These are phyloP conservation scores for Lampris megalopsis DNA, from an alignment of 2,113 vertebrate species.

Conservation along the genomic window DNA sequence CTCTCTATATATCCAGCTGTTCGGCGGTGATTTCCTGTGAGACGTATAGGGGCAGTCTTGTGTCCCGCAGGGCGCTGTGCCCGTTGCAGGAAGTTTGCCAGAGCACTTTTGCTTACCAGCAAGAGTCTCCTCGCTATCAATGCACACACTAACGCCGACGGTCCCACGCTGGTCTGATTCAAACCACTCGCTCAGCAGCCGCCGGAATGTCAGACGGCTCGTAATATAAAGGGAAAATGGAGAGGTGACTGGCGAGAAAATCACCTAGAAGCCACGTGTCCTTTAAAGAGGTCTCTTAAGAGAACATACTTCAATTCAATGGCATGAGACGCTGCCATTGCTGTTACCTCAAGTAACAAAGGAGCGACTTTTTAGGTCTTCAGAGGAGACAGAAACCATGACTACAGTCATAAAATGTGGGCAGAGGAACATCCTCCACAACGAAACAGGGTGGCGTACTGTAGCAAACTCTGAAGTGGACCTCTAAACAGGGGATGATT, in stretches of 20 bases:
- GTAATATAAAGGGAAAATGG: neutral
- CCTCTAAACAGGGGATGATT: no score
- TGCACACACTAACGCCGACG: conserved; percentile 42
- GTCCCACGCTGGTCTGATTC: conserved; percentile 21
- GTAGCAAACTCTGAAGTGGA: no score
- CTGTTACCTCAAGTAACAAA: conserved; percentile 43
- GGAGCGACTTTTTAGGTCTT: conserved; percentile 22
- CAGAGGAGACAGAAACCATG: neutral
- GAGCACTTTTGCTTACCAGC: conserved; percentile 41
- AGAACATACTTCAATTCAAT: neutral
- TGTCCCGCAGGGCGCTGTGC: conserved; percentile 47
- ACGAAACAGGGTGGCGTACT: neutral
- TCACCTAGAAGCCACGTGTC: neutral
- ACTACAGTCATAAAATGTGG: neutral
- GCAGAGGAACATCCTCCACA: neutral
- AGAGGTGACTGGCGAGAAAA: neutral
- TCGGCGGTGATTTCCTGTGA: conserved; percentile 57
- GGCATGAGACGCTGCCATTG: neutral
- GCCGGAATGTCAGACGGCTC: neutral
- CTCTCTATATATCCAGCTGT: conserved; percentile 36
- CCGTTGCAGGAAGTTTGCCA: conserved; percentile 48
- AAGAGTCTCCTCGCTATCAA: conserved; percentile 34
- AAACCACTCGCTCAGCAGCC: conserved; percentile 17
- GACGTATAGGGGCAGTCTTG: conserved; percentile 42
- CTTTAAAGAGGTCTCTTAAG: conserved; percentile 16